Evolutionary conservation across 1,140 invertebrate species (phyloP).

Genomic region (Olivierus martensii): DNA sequence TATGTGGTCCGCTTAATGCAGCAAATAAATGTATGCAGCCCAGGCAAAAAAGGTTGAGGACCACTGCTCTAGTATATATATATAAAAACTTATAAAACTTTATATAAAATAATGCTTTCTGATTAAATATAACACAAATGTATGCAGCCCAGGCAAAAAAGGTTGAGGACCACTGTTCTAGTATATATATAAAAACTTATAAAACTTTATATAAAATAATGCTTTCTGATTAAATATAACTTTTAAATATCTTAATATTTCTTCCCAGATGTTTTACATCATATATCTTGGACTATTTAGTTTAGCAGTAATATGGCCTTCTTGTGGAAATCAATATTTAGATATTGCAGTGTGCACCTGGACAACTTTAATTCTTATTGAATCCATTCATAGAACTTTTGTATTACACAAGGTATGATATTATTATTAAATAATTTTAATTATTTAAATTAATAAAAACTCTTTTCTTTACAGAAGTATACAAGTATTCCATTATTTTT

Average conservation of each 20-base stretch:
- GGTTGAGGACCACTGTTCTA: too few relatives aligned
- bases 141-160: too few relatives aligned
- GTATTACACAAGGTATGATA: conserved; percentile 15
- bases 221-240: background rate
- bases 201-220: too few relatives aligned
- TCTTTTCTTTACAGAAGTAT: conserved; percentile 16
- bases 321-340: conserved; percentile 30
- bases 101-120: too few relatives aligned
- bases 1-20: too few relatives aligned
- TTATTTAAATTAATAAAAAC: too few relatives aligned
- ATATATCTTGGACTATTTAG: conserved; percentile 30
- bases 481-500: conserved; percentile 20
- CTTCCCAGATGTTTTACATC: conserved; percentile 31
- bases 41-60: too few relatives aligned
- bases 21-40: too few relatives aligned
- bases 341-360: conserved; percentile 30
- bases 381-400: conserved; percentile 17
- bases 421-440: background rate
- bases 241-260: conserved; percentile 4
- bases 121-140: too few relatives aligned
- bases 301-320: conserved; percentile 30
- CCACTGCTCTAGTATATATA: too few relatives aligned
- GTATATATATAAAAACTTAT: too few relatives aligned
- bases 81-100: too few relatives aligned
- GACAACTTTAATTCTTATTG: conserved; percentile 20